Evolutionary conservation across 2,888 invertebrate genomes (phyloP).

Genomic region (Myopa tessellatipennis): DNA sequence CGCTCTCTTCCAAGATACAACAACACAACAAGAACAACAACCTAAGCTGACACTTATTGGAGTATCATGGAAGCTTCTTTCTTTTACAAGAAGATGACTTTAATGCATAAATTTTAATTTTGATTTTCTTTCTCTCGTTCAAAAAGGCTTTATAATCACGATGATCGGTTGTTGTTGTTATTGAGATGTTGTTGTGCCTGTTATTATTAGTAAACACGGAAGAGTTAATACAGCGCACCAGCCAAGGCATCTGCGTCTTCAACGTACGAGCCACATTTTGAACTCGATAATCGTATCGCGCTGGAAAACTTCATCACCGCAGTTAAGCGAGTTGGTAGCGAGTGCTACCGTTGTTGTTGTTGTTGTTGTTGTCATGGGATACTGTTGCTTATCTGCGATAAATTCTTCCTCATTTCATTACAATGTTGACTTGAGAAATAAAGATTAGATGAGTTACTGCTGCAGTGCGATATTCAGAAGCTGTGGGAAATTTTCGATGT

Average conservation of each 20-base stretch:
- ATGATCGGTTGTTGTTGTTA: no score
- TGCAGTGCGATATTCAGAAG: no score
- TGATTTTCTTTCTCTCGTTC: not conserved
- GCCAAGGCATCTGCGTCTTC: not conserved
- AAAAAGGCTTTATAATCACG: not conserved
- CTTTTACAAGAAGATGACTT: not conserved
- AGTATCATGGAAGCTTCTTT: not conserved
- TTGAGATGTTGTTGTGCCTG: not conserved
- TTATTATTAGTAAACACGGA: conserved; percentile 7
- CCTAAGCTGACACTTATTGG: not conserved
- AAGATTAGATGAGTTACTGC: no score
- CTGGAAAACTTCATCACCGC: not conserved
- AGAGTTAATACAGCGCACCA: not conserved
- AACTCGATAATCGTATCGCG: not conserved
- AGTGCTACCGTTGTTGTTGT: not conserved
- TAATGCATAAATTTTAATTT: not conserved
- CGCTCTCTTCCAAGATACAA: not conserved
- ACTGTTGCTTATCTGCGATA: not conserved
- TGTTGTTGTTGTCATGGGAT: not conserved
- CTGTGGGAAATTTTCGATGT: no score
- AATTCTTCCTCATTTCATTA: no score
- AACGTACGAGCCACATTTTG: not conserved
- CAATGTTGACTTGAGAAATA: no score
- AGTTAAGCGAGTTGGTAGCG: not conserved
- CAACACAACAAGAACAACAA: not conserved